Percentiles rank a stretch among this genome's conserved stretches.
phyloP scores from a whole-genome alignment of 2,888 invertebrate genomes.

The Nymphalis polychloros region DNA sequence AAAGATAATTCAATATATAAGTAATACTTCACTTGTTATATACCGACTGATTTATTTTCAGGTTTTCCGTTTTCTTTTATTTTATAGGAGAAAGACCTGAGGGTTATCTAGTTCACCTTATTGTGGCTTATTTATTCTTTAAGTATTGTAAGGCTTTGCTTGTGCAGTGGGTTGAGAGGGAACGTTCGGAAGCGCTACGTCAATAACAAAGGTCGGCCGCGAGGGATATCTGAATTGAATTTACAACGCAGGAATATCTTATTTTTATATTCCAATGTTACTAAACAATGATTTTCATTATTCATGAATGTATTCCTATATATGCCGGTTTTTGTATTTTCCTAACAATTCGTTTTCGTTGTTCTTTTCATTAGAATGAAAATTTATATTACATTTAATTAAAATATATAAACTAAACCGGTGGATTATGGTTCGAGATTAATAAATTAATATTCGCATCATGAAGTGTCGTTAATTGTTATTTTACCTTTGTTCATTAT shows the following conservation, averaged over 20 bases:
- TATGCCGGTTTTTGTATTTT: background rate
- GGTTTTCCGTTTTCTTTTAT: constrained; percentile 14
- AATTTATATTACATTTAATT: no score
- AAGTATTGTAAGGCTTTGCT: constrained; percentile 6
- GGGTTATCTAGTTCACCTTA: constrained; percentile 22
- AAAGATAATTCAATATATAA: no score
- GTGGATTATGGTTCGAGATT: no score
- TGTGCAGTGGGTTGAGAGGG: constrained; percentile 7
- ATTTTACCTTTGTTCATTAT: no score
- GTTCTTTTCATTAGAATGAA: no score
- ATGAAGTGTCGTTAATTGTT: no score
- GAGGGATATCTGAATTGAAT: constrained; percentile 17
- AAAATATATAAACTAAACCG: no score
- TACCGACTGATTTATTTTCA: constrained; percentile 17
- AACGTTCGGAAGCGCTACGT: constrained; percentile 15
- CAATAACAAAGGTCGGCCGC: constrained; percentile 13
- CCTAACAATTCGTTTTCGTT: background rate
- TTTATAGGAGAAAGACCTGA: constrained; percentile 19
- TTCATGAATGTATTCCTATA: background rate
- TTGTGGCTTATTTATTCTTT: constrained; percentile 29
- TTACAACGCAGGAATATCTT: constrained; percentile 13
- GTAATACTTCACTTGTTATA: background rate
- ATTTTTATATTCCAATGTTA: constrained; percentile 17
- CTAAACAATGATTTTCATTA: constrained; percentile 15
- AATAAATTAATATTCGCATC: no score